These are phyloP conservation scores for Frankliniella fusca DNA, from an alignment of 2,888 invertebrate species.

Conservation along the genomic window DNA sequence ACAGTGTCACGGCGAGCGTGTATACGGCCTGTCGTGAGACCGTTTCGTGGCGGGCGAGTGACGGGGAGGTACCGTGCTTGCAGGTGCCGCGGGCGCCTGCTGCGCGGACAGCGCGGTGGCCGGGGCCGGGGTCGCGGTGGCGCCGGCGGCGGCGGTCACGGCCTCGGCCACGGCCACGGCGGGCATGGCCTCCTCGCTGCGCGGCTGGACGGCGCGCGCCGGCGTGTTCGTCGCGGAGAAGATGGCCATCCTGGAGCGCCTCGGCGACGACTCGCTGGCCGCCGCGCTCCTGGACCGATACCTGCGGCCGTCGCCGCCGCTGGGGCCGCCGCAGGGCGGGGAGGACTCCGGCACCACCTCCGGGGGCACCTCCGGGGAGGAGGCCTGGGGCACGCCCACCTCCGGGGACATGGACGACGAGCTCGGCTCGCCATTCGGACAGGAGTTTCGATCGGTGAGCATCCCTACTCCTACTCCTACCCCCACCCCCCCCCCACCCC, in stretches of 20 bases:
- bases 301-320: constrained; percentile 31
- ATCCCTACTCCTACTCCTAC: no score
- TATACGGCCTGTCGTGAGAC: no score
- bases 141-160: constrained; percentile 26
- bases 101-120: neutral
- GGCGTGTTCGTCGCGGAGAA: constrained; percentile 79
- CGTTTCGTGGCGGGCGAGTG: no score
- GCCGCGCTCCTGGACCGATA: constrained; percentile 50
- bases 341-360: constrained; percentile 53
- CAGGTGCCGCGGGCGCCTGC: no score
- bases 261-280: constrained; percentile 50
- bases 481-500: no score
- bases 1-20: no score
- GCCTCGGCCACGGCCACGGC: constrained; percentile 18
- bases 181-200: constrained; percentile 44
- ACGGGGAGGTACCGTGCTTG: no score
- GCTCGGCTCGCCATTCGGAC: constrained; percentile 45
- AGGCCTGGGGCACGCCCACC: constrained; percentile 85
- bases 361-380: constrained; percentile 78
- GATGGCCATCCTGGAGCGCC: constrained; percentile 65
- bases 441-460: constrained; percentile 18
- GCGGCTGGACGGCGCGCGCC: constrained; percentile 75
- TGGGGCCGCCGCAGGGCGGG: neutral
- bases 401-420: constrained; percentile 63
- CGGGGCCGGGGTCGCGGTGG: constrained; percentile 21